phyloP scores from a whole-genome alignment of 2,113 vertebrate genomes.

The Enhydra lutris region DNA sequence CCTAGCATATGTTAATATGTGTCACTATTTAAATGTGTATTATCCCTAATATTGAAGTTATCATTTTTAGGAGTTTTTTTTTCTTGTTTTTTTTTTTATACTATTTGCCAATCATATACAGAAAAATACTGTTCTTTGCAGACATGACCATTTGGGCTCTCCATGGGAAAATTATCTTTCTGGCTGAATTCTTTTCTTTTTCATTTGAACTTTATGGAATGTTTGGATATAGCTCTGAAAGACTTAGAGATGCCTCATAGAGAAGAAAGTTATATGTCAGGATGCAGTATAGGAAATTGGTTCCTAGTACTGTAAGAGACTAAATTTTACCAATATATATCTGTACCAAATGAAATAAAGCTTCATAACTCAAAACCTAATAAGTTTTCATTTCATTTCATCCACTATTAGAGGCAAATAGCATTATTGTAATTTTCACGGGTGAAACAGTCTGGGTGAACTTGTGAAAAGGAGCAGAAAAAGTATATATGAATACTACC shows the following conservation, averaged over 20 bases:
- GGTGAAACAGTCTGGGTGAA: background rate
- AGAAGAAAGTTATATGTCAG: background rate
- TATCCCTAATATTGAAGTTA: background rate
- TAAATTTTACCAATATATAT: background rate
- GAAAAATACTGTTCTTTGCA: background rate
- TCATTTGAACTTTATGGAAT: background rate
- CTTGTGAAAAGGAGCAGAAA: background rate
- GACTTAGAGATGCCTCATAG: background rate
- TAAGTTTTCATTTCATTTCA: background rate
- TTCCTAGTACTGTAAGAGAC: background rate
- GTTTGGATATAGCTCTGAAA: background rate
- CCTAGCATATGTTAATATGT: background rate
- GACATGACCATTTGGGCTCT: background rate
- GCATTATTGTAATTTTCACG: background rate
- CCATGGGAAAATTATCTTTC: background rate
- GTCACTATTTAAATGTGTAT: background rate
- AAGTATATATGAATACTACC: background rate
- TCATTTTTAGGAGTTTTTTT: background rate
- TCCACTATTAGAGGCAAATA: background rate
- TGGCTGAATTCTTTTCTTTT: background rate
- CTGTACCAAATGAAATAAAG: conserved; percentile 10
- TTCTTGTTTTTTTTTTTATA: background rate
- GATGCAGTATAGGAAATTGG: background rate
- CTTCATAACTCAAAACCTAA: background rate
- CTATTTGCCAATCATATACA: background rate